phyloP scores from a whole-genome alignment of 2,888 invertebrate species.

The Villa cingulata region DNA sequence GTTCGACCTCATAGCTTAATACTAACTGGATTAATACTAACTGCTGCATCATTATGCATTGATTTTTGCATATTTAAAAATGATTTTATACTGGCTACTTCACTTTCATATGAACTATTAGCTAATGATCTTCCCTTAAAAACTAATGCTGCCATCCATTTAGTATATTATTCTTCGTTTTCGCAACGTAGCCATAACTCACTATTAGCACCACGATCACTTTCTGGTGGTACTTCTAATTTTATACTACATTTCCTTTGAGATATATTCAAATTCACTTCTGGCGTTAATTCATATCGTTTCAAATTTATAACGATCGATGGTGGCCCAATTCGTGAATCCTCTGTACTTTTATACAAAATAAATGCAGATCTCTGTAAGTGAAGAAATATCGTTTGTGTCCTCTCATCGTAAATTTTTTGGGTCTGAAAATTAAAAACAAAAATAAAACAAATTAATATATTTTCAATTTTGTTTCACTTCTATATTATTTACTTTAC shows the following conservation, averaged over 20 bases:
- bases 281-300: constrained; percentile 95
- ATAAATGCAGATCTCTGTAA: constrained; percentile 80
- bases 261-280: constrained; percentile 85
- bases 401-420: constrained; percentile 87
- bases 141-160: constrained; percentile 97
- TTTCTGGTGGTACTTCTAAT: constrained; percentile 80
- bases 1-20: constrained; percentile 79
- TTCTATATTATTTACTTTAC: constrained; percentile 47
- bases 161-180: constrained; percentile 88
- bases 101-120: constrained; percentile 83
- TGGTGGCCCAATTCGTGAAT: constrained; percentile 54
- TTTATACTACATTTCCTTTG: constrained; percentile 89
- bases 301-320: constrained; percentile 65
- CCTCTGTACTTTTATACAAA: constrained; percentile 71
- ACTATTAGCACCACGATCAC: constrained; percentile 92
- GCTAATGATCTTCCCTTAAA: constrained; percentile 93
- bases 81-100: constrained; percentile 74
- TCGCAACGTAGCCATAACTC: constrained; percentile 96
- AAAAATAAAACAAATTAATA: too few species aligned
- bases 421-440: constrained; percentile 52
- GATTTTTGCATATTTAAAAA: constrained; percentile 85
- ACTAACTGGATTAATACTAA: constrained; percentile 53
- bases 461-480: background rate
- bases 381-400: constrained; percentile 94
- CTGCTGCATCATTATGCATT: constrained; percentile 52